Evolutionary conservation across 2,888 invertebrate species (phyloP).

Genomic region (Griposia aprilina): DNA sequence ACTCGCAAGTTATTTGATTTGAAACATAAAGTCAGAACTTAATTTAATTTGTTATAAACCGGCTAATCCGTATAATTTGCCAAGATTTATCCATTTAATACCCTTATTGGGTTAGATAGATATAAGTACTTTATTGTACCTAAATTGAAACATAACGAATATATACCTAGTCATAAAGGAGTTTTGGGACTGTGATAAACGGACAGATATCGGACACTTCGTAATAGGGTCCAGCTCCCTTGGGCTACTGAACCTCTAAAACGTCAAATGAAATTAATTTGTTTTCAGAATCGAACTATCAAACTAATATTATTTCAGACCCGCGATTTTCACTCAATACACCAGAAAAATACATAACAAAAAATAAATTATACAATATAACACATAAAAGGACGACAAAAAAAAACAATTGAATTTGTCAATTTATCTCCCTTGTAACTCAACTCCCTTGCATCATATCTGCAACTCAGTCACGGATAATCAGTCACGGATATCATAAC

Average conservation of each 20-base stretch:
- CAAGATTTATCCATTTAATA: background rate
- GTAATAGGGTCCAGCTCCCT: background rate
- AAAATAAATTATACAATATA: no score
- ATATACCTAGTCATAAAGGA: no score
- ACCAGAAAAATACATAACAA: background rate
- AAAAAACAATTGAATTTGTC: background rate
- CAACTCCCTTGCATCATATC: background rate
- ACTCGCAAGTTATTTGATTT: background rate
- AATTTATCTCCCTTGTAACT: background rate
- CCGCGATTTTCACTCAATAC: background rate
- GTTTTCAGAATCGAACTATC: background rate
- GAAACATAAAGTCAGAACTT: background rate
- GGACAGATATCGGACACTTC: background rate
- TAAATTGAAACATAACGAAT: background rate
- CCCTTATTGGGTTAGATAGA: background rate
- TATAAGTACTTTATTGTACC: no score
- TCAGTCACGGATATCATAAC: slow-evolving; percentile 6
- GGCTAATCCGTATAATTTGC: background rate
- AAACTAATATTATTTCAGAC: background rate
- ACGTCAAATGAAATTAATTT: background rate
- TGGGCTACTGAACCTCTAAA: background rate
- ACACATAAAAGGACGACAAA: background rate
- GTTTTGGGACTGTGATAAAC: background rate
- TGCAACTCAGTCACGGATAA: slow-evolving; percentile 2
- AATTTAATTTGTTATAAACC: background rate